Evolutionary conservation across 2,113 vertebrate genomes (phyloP), one percentile per base, ranked within the genome.

Genomic region (Sterna hirundo): DNA sequence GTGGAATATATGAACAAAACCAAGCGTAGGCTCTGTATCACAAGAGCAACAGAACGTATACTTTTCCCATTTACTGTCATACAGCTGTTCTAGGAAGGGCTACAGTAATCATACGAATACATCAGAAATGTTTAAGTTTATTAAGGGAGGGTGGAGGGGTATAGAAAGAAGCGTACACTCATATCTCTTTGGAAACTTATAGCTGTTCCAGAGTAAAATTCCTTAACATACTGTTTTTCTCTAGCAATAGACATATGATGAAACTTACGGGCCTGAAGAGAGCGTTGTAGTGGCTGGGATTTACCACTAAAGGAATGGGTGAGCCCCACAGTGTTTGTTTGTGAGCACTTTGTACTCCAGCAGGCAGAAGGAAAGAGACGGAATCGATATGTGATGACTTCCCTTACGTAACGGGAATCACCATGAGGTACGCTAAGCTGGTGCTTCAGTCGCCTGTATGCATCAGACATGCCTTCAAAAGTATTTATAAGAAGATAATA

Each of bases 131-230:
- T 38, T 26, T 47, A 17, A 32, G 38, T 52, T 36, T 52, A 42
- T 13, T 26, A 20, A 15, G 13, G 4, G 11, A 5, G 1, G 29
- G 13, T 42, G 42, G 9, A 13, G 16, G 1, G 3, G 9, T 26
- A 38, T 64, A 32, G 51, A 27, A 23, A 36, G 11, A 62, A 38
- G 36, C 9, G 7, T 11, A 68, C 17, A 10, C 29, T 34, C 11
- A 18, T 40, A 46, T 8, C 25, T 71, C 42, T 68, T 57, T 46
- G 15, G 34, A 93, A 83, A 49, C 5, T 44, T 69, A 14, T 1
- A 54, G 57, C 26, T 60, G 20, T 54, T 70, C 44, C 61, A 54
- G 27, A 23, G 27, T 29, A 27, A 66, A 76, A 58, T 13, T 84
- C 32, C 52, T 70, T 32, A 76, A 13, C n/a, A 9, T 34, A 11